Evolutionary conservation across 2,888 invertebrate genomes (phyloP).

Genomic region (Oithona nana): DNA sequence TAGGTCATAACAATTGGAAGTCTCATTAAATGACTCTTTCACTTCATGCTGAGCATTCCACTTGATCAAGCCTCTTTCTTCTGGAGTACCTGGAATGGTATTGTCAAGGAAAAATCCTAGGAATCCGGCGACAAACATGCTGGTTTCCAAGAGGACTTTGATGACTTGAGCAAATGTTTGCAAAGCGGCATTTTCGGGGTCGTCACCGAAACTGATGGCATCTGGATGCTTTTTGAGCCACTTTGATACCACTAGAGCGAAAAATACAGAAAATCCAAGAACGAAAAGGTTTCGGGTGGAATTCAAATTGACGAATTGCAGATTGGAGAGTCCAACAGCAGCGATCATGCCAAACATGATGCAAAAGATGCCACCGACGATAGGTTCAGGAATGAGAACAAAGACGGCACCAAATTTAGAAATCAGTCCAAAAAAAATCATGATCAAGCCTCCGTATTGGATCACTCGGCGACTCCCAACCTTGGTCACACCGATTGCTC

Average conservation of each 20-base stretch:
- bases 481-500: conserved; percentile 36
- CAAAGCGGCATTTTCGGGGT: no score
- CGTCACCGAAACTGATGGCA: no score
- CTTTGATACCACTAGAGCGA: conserved; percentile 40
- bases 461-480: conserved; percentile 25
- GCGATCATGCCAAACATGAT: conserved; percentile 65
- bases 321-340: conserved; percentile 54
- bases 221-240: conserved; percentile 22
- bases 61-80: neutral
- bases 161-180: conserved; percentile 23
- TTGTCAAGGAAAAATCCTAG: conserved; percentile 27
- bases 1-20: neutral
- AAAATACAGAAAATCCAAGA: conserved; percentile 66
- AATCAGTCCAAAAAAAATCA: conserved; percentile 24
- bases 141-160: conserved; percentile 25
- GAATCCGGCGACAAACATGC: conserved; percentile 26
- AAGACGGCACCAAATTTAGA: conserved; percentile 41
- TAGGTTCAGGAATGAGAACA: conserved; percentile 58
- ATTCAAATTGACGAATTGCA: conserved; percentile 61
- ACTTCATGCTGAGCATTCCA: neutral
- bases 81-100: conserved; percentile 25
- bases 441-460: conserved; percentile 23
- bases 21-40: neutral
- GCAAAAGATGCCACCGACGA: conserved; percentile 59
- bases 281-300: conserved; percentile 72